These are phyloP conservation scores for Lasioglossum marginatum DNA, from an alignment of 2,888 invertebrate genomes.

Conservation along the genomic window DNA sequence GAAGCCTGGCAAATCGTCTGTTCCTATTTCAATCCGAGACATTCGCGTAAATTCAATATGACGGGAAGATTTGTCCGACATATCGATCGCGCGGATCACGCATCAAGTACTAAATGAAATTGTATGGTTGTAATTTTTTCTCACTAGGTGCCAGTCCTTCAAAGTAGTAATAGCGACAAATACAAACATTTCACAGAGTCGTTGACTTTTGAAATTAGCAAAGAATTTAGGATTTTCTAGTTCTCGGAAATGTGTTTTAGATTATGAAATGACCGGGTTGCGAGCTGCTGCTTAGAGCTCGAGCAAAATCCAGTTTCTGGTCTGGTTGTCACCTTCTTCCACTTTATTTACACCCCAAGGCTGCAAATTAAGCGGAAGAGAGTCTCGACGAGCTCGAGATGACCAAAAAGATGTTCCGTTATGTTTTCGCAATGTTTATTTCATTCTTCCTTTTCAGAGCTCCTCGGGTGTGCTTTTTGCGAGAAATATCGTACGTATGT, in stretches of 20 bases:
- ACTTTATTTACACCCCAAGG: slow-evolving; percentile 39
- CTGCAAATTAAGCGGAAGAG: slow-evolving; percentile 45
- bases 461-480: neutral
- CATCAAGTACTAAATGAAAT: slow-evolving; percentile 34
- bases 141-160: neutral
- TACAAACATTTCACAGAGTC: neutral
- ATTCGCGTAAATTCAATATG: slow-evolving; percentile 12
- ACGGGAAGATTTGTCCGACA: neutral
- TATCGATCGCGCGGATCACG: slow-evolving; percentile 28
- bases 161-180: neutral
- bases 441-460: neutral
- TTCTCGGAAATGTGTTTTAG: neutral
- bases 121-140: slow-evolving; percentile 22
- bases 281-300: neutral
- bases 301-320: slow-evolving; percentile 6
- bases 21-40: neutral
- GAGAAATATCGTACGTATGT: neutral
- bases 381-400: slow-evolving; percentile 13
- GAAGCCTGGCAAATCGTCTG: neutral
- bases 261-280: neutral
- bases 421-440: neutral
- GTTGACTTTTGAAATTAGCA: neutral
- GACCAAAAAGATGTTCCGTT: slow-evolving; percentile 8
- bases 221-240: neutral
- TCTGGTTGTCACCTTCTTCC: slow-evolving; percentile 37